phyloP scores from a whole-genome alignment of 2,113 vertebrate genomes.

The Ophiodon elongatus region DNA sequence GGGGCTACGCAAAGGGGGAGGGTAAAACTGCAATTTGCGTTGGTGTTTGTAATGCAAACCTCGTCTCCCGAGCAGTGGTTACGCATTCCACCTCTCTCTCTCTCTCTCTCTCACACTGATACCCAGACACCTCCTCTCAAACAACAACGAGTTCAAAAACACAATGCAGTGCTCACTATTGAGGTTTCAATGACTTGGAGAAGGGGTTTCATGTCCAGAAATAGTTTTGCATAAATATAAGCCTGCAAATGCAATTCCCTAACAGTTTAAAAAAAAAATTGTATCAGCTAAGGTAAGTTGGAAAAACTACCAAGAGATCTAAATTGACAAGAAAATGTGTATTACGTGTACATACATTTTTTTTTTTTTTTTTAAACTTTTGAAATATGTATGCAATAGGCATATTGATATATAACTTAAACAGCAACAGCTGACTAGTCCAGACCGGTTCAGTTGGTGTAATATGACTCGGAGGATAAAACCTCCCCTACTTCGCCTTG shows the following conservation, averaged over 20 bases:
- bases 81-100: not conserved
- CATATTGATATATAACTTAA: not conserved
- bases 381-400: not conserved
- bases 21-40: not conserved
- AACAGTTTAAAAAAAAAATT: not conserved
- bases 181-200: not conserved
- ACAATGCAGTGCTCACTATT: not conserved
- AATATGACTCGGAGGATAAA: constrained; percentile 41
- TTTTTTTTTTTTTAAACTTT: not conserved
- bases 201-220: not conserved
- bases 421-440: constrained; percentile 9
- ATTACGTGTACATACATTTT: not conserved
- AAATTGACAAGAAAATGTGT: not conserved
- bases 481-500: not conserved
- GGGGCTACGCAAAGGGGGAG: not conserved
- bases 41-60: constrained; percentile 26
- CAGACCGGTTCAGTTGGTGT: constrained; percentile 36
- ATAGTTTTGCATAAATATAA: not conserved
- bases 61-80: not conserved
- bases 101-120: not conserved
- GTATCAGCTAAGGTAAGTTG: not conserved
- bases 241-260: not conserved
- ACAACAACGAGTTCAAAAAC: not conserved
- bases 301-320: not conserved
- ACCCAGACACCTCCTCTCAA: not conserved